phyloP scores from a whole-genome alignment of 2,113 vertebrate genomes.

The Ceuthmochares aereus region DNA sequence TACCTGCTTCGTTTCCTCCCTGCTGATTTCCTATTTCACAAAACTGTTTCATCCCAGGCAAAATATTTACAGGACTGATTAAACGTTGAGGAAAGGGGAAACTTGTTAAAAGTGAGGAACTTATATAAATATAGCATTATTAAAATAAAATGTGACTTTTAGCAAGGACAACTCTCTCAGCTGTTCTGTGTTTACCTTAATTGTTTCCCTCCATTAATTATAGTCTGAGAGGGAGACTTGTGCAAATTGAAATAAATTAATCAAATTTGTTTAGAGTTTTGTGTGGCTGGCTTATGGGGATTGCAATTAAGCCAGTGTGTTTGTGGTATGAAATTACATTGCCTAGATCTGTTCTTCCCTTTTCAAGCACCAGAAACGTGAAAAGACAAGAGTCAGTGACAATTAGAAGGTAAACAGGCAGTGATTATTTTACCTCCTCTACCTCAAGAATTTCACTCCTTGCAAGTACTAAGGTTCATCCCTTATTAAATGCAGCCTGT shows the following conservation, averaged over 20 bases:
- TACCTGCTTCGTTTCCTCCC: neutral
- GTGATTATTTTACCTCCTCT: neutral
- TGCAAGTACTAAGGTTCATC: neutral
- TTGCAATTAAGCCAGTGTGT: slow-evolving; percentile 48
- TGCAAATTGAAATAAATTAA: slow-evolving; percentile 71
- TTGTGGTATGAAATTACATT: slow-evolving; percentile 58
- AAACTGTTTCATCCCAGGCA: neutral
- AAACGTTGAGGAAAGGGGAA: slow-evolving; percentile 6
- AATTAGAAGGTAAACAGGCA: slow-evolving; percentile 18
- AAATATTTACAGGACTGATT: slow-evolving; percentile 46
- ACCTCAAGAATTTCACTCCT: slow-evolving; percentile 4
- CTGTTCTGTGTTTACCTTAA: slow-evolving; percentile 55
- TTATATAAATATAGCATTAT: slow-evolving; percentile 23
- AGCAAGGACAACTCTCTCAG: slow-evolving; percentile 25
- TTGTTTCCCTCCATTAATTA: slow-evolving; percentile 66
- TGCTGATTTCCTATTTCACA: neutral
- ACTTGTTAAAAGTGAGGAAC: neutral
- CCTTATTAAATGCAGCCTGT: neutral
- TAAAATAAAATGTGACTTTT: slow-evolving; percentile 54
- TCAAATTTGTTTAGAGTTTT: slow-evolving; percentile 66
- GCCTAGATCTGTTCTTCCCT: slow-evolving; percentile 17
- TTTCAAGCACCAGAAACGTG: neutral
- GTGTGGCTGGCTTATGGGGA: slow-evolving; percentile 42
- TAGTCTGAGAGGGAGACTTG: slow-evolving; percentile 53
- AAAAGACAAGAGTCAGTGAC: neutral